Percentiles rank a stretch among this genome's conserved stretches.
Evolutionary conservation across 2,113 vertebrate genomes (phyloP).

Genomic region (Chelonoidis abingdonii): DNA sequence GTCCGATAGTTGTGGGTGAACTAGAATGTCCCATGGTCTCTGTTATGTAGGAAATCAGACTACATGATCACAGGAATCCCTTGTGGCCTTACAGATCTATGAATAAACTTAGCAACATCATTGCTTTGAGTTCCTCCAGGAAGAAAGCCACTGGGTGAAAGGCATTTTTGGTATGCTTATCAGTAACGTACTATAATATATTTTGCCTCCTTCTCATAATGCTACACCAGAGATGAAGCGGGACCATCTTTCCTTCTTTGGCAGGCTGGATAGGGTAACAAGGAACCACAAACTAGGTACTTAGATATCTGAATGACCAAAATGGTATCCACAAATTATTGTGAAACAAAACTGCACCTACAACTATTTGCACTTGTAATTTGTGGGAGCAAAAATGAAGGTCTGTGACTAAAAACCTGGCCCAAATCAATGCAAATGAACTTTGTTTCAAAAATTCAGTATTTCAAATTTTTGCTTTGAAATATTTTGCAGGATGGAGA

Average conservation of each 20-base stretch:
- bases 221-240: background rate
- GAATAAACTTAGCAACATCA: background rate
- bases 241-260: background rate
- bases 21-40: too few species aligned
- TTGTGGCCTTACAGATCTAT: background rate
- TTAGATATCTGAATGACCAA: background rate
- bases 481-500: background rate
- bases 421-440: rapidly evolving
- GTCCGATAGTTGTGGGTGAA: too few species aligned
- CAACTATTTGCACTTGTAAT: background rate
- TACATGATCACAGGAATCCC: background rate
- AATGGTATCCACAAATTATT: background rate
- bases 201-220: background rate
- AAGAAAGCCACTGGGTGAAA: background rate
- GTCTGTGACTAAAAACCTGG: background rate
- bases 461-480: background rate
- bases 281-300: background rate
- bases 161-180: background rate
- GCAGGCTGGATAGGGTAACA: background rate
- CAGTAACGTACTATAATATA: background rate
- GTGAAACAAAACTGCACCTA: background rate
- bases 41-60: background rate
- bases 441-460: rapidly evolving
- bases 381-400: background rate
- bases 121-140: background rate